Evolutionary conservation across 2,113 vertebrate species (phyloP).

Genomic region (Damaliscus lunatus): DNA sequence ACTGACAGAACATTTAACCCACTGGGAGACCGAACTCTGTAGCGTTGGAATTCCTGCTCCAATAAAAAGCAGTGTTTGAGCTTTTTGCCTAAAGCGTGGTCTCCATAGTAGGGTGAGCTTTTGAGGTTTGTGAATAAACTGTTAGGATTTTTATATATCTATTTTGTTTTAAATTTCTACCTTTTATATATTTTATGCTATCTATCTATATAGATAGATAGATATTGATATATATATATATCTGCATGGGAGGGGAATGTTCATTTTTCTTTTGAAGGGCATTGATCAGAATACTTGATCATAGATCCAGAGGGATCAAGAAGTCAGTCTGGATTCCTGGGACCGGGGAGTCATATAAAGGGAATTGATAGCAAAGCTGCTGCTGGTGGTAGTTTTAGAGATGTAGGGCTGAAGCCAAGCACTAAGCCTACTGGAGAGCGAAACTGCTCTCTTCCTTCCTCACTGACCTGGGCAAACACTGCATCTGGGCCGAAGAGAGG

Average conservation of each 20-base stretch:
- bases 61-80: background rate
- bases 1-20: background rate
- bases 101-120: background rate
- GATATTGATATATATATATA: background rate
- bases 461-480: background rate
- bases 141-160: background rate
- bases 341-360: background rate
- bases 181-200: background rate
- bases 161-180: background rate
- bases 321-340: background rate
- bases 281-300: background rate
- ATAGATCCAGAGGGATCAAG: background rate
- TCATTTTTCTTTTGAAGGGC: background rate
- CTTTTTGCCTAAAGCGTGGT: background rate
- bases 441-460: background rate
- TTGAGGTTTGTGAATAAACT: background rate
- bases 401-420: background rate
- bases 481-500: background rate
- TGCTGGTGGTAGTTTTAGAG: background rate
- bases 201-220: background rate
- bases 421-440: background rate
- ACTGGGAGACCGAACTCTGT: background rate
- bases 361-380: background rate
- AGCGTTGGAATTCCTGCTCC: background rate
- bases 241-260: background rate